Evolutionary conservation across 2,797 vertebrate genomes (phyloP).

Genomic region (Sphenodon punctatus): DNA sequence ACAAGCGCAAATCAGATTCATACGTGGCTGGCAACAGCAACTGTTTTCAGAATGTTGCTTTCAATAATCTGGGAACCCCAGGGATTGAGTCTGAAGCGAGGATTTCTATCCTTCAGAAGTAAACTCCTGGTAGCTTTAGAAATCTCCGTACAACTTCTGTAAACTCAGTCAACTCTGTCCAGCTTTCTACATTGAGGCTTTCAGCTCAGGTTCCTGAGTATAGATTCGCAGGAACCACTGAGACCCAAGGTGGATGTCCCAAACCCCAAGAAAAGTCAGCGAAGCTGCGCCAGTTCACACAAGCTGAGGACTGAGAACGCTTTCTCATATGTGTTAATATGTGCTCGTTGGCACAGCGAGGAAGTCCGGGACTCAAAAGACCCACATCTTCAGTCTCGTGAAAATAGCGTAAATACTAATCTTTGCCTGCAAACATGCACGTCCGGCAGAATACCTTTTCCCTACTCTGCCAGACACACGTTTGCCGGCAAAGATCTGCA

Average conservation of each 20-base stretch:
- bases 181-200: too few relatives aligned
- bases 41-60: background rate
- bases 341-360: too few relatives aligned
- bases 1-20: accelerated
- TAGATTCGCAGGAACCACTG: background rate
- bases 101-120: background rate
- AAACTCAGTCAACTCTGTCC: too few relatives aligned
- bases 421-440: too few relatives aligned
- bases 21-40: background rate
- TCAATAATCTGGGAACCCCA: background rate
- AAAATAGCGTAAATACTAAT: too few relatives aligned
- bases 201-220: too few relatives aligned
- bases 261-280: background rate
- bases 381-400: too few relatives aligned
- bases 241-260: background rate
- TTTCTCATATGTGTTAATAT: too few relatives aligned
- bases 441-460: too few relatives aligned
- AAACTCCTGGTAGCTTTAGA: background rate
- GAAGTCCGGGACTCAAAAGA: too few relatives aligned
- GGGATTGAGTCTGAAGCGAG: background rate
- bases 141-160: background rate
- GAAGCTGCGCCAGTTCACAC: background rate
- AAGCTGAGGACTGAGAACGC: background rate
- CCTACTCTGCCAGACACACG: too few relatives aligned
- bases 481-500: too few relatives aligned